Evolutionary conservation across 2,113 vertebrate species (phyloP), one percentile per base, ranked within the genome.

Genomic region (Silurus glanis): DNA sequence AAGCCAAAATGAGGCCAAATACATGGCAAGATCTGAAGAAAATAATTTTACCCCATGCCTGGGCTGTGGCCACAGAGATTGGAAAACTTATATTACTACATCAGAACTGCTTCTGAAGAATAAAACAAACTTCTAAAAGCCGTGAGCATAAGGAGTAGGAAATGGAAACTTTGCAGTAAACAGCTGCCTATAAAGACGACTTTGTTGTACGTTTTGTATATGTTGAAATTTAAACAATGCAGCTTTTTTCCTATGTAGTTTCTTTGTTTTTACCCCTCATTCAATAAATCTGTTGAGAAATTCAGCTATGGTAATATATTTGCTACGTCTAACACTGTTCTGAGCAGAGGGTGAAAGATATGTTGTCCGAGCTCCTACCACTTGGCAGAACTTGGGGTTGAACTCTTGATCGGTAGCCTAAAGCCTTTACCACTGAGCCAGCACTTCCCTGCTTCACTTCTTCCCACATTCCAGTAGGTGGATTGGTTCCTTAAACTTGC

Each of bases 1-100:
- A 69, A 69, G 19, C 49, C 81, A 84, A 66, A 53, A 88, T 25
- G 7, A 23, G n/a, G 62, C 9, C 23, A 62, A 62, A 62, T 62
- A 23, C 6, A 23, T 62, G 21, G 21, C 21, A 37, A 37, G 37
- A 37, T 37, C 37, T n/a, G 61, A 62, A 21, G 21, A 9, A 28
- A 67, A 67, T 28, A 69, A 3, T 28, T 61, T 14, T 37, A 37
- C n/a, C 16, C 25, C 16, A 37, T 5, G 1, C 28, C 12, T n/a
- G n/a, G 12, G n/a, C 10, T 28, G 62, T n/a, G 23, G 10, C 62
- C 25, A 37, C 25, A 69, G 66, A 28, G 25, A 69, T 37, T 16
- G 28, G 25, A 69, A 37, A 37, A 69, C 9, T 28, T 13, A 28
- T 28, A 67, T 28, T 67, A 28, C n/a, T 67, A 28, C n/a, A 28